A percentile compares a stretch with the other conserved stretches of the same genome.
phyloP scores from a whole-genome alignment of 1,140 invertebrate genomes.

The Hyles euphorbiae region DNA sequence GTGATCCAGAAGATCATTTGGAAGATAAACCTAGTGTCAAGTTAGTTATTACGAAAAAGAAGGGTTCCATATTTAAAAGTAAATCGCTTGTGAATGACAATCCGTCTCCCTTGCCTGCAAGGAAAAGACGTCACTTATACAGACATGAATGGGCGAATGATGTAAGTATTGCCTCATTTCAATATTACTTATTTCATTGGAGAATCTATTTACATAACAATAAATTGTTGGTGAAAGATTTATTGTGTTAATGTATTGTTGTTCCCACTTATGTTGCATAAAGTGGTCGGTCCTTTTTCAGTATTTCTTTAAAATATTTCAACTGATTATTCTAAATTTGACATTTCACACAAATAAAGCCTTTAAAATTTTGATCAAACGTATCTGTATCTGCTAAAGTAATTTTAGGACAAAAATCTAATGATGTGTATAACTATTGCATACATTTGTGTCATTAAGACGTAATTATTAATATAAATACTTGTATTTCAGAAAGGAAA shows the following conservation, averaged over 20 bases:
- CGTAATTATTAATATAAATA: no score
- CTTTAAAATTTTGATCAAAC: no score
- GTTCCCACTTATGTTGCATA: no score
- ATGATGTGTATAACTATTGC: no score
- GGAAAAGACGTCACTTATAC: constrained; percentile 88
- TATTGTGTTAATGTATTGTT: no score
- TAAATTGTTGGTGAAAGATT: no score
- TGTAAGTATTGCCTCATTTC: constrained; percentile 50
- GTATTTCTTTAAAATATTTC: constrained; percentile 1
- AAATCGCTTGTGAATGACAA: constrained; percentile 82
- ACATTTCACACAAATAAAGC: constrained; percentile 6
- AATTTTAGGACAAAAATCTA: no score
- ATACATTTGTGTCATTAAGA: no score
- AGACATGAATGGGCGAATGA: constrained; percentile 92
- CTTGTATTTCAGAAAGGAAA: constrained; percentile 60
- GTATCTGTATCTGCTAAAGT: no score
- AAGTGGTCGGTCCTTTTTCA: no score
- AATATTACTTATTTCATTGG: no score
- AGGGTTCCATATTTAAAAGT: constrained; percentile 93
- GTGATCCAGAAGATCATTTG: constrained; percentile 50
- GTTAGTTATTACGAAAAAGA: constrained; percentile 83
- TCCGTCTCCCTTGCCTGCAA: constrained; percentile 74
- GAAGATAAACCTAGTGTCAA: constrained; percentile 77
- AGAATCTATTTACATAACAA: no score
- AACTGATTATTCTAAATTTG: background rate